Percentiles rank a stretch among this genome's conserved stretches.
phyloP scores from a whole-genome alignment of 30 jellyfish, hydroid and myxozoan species.

The Sanderia malayensis region DNA sequence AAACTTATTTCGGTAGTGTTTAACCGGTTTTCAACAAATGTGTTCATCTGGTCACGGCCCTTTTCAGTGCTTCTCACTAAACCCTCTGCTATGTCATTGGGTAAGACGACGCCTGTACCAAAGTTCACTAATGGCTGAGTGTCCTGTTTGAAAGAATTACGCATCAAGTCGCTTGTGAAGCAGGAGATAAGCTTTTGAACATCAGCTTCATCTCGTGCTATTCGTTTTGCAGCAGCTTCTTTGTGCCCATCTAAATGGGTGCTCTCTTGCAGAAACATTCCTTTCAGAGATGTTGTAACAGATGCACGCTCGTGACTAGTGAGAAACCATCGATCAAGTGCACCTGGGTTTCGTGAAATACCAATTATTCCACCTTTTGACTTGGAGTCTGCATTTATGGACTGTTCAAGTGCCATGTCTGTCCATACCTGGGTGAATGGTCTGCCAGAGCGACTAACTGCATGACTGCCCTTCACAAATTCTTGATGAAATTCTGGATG shows the following conservation, averaged over 20 bases:
- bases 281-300: neutral
- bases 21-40: neutral
- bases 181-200: neutral
- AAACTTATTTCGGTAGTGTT: neutral
- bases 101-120: neutral
- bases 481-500: too few relatives aligned
- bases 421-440: slow-evolving; percentile 14
- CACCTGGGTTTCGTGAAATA: slow-evolving; percentile 12
- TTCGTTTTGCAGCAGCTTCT: neutral
- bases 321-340: slow-evolving; percentile 8
- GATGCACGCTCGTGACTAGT: slow-evolving; percentile 1
- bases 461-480: too few relatives aligned
- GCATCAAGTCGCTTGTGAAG: slow-evolving; percentile 1
- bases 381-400: slow-evolving; percentile 5
- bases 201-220: slow-evolving; percentile 13
- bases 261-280: neutral
- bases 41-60: neutral
- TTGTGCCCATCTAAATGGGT: slow-evolving; percentile 13
- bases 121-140: neutral
- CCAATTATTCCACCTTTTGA: slow-evolving; percentile 20
- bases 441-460: neutral
- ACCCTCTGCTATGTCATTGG: neutral
- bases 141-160: neutral
- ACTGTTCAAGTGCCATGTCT: slow-evolving; percentile 23
- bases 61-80: neutral